phyloP scores from a whole-genome alignment of 2,113 vertebrate species.

The Erinaceus europaeus region DNA sequence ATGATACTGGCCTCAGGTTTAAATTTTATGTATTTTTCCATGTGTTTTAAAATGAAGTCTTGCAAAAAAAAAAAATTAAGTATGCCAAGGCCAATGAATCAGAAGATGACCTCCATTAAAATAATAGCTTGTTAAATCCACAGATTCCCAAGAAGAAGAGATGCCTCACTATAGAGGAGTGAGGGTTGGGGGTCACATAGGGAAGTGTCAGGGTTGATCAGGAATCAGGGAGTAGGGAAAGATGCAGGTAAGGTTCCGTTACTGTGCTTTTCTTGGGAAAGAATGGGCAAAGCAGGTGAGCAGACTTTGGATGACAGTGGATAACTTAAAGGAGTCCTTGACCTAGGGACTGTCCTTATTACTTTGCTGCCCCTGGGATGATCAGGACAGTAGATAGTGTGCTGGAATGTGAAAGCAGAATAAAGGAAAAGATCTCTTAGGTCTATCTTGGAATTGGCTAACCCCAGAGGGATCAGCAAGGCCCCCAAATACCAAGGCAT shows the following conservation, averaged over 20 bases:
- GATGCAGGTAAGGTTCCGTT: not conserved
- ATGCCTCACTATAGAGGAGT: not conserved
- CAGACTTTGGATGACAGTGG: not conserved
- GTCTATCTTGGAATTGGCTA: not conserved
- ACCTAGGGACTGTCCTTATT: too few species aligned
- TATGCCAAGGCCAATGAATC: not conserved
- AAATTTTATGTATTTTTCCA: conserved; percentile 2
- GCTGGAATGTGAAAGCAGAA: not conserved
- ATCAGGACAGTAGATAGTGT: not conserved
- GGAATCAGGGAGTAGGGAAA: not conserved
- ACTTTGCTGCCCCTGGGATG: not conserved
- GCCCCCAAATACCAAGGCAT: not conserved
- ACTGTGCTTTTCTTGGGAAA: not conserved
- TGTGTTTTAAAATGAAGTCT: not conserved
- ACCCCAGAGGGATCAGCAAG: not conserved
- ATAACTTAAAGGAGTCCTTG: not conserved
- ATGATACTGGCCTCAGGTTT: not conserved
- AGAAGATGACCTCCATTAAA: not conserved
- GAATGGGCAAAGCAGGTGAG: not conserved
- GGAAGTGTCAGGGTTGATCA: not conserved
- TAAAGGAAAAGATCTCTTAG: not conserved
- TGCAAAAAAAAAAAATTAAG: not conserved
- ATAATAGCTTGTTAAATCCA: not conserved
- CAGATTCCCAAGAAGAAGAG: too few species aligned
- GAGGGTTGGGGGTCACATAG: too few species aligned